Conservation (phyloP, 2,888 invertebrate genomes). For the Orthosia gothica region DNA sequence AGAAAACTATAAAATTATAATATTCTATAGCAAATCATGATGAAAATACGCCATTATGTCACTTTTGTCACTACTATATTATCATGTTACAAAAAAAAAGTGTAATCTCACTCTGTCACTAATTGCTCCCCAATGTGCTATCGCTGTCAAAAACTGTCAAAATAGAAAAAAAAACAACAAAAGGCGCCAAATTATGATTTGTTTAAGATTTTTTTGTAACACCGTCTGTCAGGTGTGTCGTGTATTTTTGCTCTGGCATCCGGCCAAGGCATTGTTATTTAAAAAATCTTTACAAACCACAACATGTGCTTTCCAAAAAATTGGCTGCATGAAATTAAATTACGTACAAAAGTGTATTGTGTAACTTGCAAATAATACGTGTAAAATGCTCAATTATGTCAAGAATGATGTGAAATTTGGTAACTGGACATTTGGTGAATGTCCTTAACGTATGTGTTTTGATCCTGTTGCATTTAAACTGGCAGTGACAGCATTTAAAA, state of each 20-base stretch:
- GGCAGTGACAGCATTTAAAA: too few relatives aligned
- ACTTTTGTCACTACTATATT: not conserved
- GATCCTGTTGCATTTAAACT: not conserved
- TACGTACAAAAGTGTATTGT: constrained; percentile 54
- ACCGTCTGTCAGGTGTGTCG: constrained; percentile 77
- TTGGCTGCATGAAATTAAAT: constrained; percentile 57
- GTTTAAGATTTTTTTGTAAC: constrained; percentile 67
- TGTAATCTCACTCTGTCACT: constrained; percentile 27
- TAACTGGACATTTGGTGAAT: constrained; percentile 1
- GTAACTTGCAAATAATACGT: constrained; percentile 38
- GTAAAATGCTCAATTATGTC: constrained; percentile 22
- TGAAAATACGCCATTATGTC: not conserved
- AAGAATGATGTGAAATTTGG: constrained; percentile 1
- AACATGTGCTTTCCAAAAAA: constrained; percentile 69
- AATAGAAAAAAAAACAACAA: constrained; percentile 48
- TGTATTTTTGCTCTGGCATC: constrained; percentile 78
- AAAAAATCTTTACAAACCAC: constrained; percentile 73
- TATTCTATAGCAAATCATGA: too few relatives aligned
- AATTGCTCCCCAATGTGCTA: constrained; percentile 33
- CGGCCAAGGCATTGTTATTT: constrained; percentile 80
- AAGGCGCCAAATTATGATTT: constrained; percentile 65
- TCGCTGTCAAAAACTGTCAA: constrained; percentile 37
- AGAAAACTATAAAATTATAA: not conserved
- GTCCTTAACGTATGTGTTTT: not conserved
- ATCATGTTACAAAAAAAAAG: not conserved